These are phyloP conservation scores for Xylocopa sonorina DNA, from an alignment of 1,140 invertebrate genomes.

Conservation along the genomic window DNA sequence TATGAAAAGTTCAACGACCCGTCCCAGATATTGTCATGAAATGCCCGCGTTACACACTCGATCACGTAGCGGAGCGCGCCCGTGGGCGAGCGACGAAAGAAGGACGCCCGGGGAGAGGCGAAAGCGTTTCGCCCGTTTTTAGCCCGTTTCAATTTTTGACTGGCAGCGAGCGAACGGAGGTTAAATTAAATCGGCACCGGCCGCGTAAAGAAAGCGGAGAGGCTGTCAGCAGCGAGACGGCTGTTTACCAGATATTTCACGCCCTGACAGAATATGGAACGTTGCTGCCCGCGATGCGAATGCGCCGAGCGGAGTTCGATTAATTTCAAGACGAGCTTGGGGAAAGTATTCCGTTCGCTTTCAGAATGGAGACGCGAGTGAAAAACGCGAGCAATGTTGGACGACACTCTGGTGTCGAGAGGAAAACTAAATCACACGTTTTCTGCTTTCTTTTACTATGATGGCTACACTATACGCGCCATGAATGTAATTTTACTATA, in stretches of 20 bases:
- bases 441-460: too few relatives aligned
- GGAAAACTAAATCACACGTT: too few relatives aligned
- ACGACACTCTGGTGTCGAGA: too few relatives aligned
- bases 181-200: constrained; percentile 5
- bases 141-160: background rate
- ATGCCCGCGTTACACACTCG: constrained; percentile 62
- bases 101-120: constrained; percentile 7
- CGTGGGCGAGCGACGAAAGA: constrained; percentile 17
- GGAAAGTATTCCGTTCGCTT: background rate
- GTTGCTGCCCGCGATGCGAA: background rate
- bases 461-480: too few relatives aligned
- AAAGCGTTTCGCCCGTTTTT: background rate
- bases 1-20: constrained; percentile 69
- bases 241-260: constrained; percentile 8
- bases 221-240: background rate
- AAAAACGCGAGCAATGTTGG: too few relatives aligned
- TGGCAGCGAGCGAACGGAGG: background rate
- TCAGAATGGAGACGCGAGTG: background rate
- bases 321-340: background rate
- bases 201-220: background rate
- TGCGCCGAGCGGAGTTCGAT: background rate
- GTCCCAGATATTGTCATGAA: constrained; percentile 71
- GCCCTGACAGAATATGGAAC: background rate
- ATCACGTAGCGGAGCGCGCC: constrained; percentile 55
- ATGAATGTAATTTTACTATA: too few relatives aligned